A percentile compares a stretch with the other conserved stretches of the same genome.
Conservation (phyloP, 2,888 invertebrate genomes). For the Xestia xanthographa region DNA sequence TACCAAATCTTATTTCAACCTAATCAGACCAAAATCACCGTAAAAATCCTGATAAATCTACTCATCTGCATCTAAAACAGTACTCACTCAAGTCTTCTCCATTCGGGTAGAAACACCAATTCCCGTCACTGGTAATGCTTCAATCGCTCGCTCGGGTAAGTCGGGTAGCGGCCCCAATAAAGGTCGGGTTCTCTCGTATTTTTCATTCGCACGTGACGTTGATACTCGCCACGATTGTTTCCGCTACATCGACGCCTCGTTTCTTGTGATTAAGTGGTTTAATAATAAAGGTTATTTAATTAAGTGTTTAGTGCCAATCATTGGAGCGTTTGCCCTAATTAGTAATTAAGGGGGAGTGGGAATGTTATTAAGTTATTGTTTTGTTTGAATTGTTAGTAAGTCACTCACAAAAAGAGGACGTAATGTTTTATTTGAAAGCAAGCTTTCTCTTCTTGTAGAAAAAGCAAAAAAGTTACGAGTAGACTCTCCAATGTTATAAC, state of each 20-base stretch:
- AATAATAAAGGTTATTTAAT: constrained; percentile 59
- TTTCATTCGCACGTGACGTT: constrained; percentile 65
- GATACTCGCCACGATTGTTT: constrained; percentile 47
- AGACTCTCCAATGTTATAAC: background rate
- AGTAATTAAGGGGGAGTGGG: background rate
- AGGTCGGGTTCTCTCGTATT: constrained; percentile 52
- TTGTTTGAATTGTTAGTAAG: background rate
- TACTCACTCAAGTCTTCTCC: constrained; percentile 33
- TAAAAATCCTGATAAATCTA: constrained; percentile 39
- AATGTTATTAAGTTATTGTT: constrained; percentile 13
- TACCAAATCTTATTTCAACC: background rate
- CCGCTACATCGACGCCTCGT: constrained; percentile 40
- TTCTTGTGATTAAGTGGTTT: constrained; percentile 56
- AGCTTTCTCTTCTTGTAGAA: background rate
- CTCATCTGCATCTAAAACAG: constrained; percentile 41
- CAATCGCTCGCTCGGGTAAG: constrained; percentile 38
- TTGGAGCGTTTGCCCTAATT: constrained; percentile 22
- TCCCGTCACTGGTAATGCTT: constrained; percentile 50
- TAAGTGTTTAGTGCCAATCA: constrained; percentile 39
- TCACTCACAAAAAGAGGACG: background rate
- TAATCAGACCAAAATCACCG: constrained; percentile 19
- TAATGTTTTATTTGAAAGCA: background rate
- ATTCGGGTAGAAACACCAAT: constrained; percentile 54
- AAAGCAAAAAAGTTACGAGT: background rate
- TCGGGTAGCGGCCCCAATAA: constrained; percentile 52